Conservation (phyloP, 2,888 invertebrate genomes). For the Ormyrus thymus region DNA sequence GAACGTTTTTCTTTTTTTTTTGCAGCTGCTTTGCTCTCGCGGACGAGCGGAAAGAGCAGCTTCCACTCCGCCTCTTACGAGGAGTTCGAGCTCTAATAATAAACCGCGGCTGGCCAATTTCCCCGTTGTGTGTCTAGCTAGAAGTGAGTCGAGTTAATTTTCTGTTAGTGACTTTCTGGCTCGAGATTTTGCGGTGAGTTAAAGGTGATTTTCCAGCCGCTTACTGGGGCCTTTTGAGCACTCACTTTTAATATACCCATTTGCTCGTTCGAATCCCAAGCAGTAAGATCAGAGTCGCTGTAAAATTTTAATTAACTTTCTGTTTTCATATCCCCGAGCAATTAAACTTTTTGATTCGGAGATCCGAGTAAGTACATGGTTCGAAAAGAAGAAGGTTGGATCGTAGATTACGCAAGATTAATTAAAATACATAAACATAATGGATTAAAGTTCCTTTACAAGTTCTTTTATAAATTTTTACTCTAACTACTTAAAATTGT, state of each 20-base stretch:
- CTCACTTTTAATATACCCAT: not conserved
- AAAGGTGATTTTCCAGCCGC: constrained; percentile 44
- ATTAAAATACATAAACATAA: too few relatives aligned
- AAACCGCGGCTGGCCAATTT: constrained; percentile 50
- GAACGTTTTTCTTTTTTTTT: too few relatives aligned
- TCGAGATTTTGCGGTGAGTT: not conserved
- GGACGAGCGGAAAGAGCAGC: not conserved
- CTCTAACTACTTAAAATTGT: not conserved
- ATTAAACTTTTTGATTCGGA: constrained; percentile 11
- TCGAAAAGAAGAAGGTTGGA: too few relatives aligned
- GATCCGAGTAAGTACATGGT: too few relatives aligned
- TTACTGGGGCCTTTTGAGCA: constrained; percentile 23
- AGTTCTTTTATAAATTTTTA: not conserved
- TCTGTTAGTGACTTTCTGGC: constrained; percentile 53
- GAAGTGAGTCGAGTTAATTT: constrained; percentile 46
- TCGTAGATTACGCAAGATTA: too few relatives aligned
- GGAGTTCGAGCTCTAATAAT: constrained; percentile 41
- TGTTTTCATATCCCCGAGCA: constrained; percentile 6
- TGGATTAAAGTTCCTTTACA: not conserved
- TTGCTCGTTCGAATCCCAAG: not conserved
- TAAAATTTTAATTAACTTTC: constrained; percentile 34
- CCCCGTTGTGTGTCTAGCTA: constrained; percentile 54
- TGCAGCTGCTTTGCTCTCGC: too few relatives aligned
- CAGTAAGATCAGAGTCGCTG: constrained; percentile 21
- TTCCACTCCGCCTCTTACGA: constrained; percentile 16